Evolutionary conservation across 2,113 vertebrate genomes (phyloP).

Genomic region (Progne subis): DNA sequence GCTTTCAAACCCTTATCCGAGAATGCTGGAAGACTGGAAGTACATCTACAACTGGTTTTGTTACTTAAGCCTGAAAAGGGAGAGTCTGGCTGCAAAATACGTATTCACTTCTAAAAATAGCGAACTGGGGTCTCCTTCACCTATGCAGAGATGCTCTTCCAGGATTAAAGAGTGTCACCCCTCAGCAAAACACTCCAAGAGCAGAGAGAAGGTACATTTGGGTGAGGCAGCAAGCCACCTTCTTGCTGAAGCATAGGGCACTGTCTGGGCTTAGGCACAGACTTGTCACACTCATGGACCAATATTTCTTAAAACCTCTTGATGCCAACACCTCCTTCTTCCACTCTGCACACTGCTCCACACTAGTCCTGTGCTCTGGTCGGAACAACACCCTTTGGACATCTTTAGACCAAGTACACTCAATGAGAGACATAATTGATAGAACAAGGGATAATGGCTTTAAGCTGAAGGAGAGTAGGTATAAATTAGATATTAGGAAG

Average conservation of each 20-base stretch:
- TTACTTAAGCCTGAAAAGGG: not conserved
- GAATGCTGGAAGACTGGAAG: not conserved
- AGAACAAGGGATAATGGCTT: not conserved
- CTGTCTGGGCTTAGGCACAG: not conserved
- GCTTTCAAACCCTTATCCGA: not conserved
- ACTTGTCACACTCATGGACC: not conserved
- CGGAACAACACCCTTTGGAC: not conserved
- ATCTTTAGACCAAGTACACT: not conserved
- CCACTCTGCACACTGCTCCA: not conserved
- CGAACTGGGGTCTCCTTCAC: not conserved
- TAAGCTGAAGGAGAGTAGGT: not conserved
- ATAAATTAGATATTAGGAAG: not conserved
- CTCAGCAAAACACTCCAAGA: not conserved
- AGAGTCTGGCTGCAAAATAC: not conserved
- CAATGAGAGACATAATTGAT: fast-evolving
- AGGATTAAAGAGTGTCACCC: not conserved
- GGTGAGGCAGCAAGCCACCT: not conserved
- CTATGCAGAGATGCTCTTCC: not conserved
- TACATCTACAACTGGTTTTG: not conserved
- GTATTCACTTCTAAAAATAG: not conserved
- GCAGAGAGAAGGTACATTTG: not conserved
- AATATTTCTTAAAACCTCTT: not conserved
- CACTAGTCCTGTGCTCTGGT: not conserved
- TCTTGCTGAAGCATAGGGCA: not conserved
- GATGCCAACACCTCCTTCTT: not conserved